Base-by-base conservation (phyloP, 2,888 invertebrate genomes). In the Agelastica alni region DNA sequence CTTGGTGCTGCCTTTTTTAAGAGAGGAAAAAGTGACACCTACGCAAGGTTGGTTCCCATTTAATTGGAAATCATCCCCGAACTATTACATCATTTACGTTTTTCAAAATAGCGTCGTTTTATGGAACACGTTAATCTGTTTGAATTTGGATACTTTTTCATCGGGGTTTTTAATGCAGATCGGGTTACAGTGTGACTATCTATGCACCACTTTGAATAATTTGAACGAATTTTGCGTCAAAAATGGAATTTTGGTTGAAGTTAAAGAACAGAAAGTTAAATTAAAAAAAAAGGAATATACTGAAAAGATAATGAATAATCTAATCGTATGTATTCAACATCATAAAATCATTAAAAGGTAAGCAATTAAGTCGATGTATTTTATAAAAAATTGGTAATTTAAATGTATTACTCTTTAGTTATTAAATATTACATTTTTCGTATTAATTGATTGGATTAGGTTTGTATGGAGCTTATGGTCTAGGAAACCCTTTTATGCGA, bases 1-100 rank as follows among this genome's bases (percentile, higher is more conserved):
- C 12, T 17, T 46, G 5, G 9, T 51, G 13, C n/a, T 36, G 7
- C 51, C 51, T 1, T 42, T 37, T 34, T 37, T 51, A 7, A 42
- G 22, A 12, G 32, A 47, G 3, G 36, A 43, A 2, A 36, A 7
- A 9, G 12, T 18, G 2, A 36, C 31, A 31, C 37, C 51, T 10
- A 26, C 20, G 3, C 31, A 41, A 30, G 59, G 51, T 10, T 59
- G 56, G 56, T 59, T 59, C 37, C 59, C 59, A 5, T 51, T 56
- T 18, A 45, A 54, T 13, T 47, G 16, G 31, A 10, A 18, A 9
- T 7, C 18, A 3, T 41, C 54, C 16, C 30, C 39, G 3, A 49
- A 52, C 39, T 59, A 51, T 17, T 45, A 36, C 12, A 12, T 54
- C 2, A 41, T 54, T 6, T 54, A 49, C 20, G 18, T 49, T 26